Conservation (phyloP, 2,888 invertebrate genomes). For the Athalia circularis region DNA sequence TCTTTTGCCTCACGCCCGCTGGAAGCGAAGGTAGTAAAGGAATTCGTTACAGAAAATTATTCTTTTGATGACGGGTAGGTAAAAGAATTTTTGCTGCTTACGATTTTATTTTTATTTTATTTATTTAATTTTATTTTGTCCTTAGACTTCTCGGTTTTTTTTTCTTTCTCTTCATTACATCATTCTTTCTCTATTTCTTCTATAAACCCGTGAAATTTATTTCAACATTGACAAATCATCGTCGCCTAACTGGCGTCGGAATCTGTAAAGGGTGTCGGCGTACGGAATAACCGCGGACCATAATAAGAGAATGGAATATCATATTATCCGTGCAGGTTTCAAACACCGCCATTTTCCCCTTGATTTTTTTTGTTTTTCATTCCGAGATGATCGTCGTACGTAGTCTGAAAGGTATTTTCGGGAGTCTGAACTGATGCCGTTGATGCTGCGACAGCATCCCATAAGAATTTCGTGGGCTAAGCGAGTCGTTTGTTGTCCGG, state of each 20-base stretch:
- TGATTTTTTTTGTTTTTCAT: too few species aligned
- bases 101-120: background rate
- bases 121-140: too few species aligned
- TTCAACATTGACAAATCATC: conserved; percentile 36
- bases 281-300: too few species aligned
- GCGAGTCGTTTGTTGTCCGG: conserved; percentile 37
- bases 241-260: background rate
- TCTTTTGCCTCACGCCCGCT: background rate
- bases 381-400: background rate
- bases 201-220: conserved; percentile 30
- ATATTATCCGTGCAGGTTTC: too few species aligned
- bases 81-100: background rate
- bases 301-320: too few species aligned
- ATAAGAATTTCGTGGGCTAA: conserved; percentile 23
- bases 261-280: background rate
- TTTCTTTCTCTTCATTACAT: background rate
- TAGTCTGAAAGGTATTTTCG: background rate
- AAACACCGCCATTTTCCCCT: conserved; percentile 7
- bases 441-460: background rate
- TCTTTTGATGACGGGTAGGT: background rate
- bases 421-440: background rate
- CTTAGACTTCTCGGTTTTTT: too few species aligned
- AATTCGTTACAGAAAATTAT: conserved; percentile 14
- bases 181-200: background rate
- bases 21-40: background rate